Evolutionary conservation across 2,888 invertebrate genomes (phyloP).

Genomic region (Cheilosia vulpina): DNA sequence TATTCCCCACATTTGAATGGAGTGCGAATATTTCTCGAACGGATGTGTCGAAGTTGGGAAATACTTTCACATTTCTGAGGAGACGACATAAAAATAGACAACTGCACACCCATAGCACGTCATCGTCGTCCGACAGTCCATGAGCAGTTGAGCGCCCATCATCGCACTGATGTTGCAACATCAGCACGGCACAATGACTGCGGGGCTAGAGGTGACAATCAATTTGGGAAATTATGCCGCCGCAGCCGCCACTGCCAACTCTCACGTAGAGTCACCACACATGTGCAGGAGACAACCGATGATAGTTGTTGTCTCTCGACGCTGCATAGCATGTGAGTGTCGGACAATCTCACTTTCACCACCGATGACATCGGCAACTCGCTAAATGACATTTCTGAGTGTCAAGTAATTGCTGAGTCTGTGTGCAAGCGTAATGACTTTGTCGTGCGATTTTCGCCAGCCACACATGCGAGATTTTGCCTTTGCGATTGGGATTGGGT

Average conservation of each 20-base stretch:
- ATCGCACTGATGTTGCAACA: constrained; percentile 31
- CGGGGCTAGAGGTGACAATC: constrained; percentile 68
- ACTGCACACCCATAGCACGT: constrained; percentile 33
- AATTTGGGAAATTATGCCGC: constrained; percentile 66
- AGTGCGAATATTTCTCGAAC: constrained; percentile 29
- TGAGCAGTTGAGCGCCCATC: constrained; percentile 28
- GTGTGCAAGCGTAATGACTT: constrained; percentile 62
- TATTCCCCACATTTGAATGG: constrained; percentile 37
- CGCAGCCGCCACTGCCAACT: constrained; percentile 54
- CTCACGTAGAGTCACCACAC: constrained; percentile 30
- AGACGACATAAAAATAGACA: constrained; percentile 5
- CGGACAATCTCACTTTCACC: constrained; percentile 66
- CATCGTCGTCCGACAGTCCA: constrained; percentile 30
- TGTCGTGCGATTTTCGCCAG: constrained; percentile 57
- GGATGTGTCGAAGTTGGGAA: constrained; percentile 7
- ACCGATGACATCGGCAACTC: constrained; percentile 68
- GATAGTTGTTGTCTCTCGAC: constrained; percentile 27
- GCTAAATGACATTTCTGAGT: constrained; percentile 68
- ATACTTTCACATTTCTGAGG: constrained; percentile 52
- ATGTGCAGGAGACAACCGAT: constrained; percentile 25
- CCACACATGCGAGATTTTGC: constrained; percentile 58
- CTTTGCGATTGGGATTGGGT: constrained; percentile 18
- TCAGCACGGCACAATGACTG: constrained; percentile 48
- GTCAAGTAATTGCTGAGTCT: constrained; percentile 66
- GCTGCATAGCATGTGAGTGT: constrained; percentile 41